Conservation (phyloP, 2,797 vertebrate genomes). For the Coendou prehensilis region DNA sequence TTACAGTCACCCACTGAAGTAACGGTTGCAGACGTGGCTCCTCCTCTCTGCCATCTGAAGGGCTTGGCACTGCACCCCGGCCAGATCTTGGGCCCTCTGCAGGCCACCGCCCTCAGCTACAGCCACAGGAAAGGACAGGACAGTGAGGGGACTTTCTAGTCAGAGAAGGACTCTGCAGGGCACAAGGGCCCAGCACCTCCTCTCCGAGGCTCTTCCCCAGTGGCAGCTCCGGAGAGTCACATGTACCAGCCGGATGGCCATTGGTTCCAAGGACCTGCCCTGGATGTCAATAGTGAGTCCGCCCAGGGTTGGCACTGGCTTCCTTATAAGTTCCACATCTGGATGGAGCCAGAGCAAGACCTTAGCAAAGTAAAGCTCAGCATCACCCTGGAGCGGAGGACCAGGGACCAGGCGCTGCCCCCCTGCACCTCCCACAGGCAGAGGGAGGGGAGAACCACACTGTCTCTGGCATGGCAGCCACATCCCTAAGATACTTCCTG, state of each 20-base stretch:
- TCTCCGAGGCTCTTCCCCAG: background rate
- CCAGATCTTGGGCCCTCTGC: background rate
- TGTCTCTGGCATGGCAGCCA: background rate
- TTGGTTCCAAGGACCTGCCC: background rate
- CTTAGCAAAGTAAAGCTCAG: background rate
- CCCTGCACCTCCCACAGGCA: background rate
- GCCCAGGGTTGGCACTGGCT: background rate
- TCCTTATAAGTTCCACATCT: background rate
- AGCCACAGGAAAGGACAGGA: background rate
- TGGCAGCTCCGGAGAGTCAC: background rate
- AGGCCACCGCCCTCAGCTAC: background rate
- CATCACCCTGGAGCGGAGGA: background rate
- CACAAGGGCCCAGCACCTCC: accelerated
- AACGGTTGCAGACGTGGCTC: accelerated
- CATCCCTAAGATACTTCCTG: background rate
- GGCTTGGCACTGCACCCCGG: background rate
- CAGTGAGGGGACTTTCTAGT: background rate
- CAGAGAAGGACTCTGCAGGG: too few relatives aligned
- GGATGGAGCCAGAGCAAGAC: background rate
- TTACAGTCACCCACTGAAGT: background rate
- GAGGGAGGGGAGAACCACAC: accelerated
- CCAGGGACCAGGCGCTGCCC: accelerated
- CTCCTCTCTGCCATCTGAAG: background rate
- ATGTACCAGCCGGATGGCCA: background rate
- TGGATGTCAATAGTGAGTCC: accelerated